Percentiles rank a stretch among this genome's conserved stretches.
These are phyloP conservation scores for Diaperis boleti DNA, from an alignment of 2,888 invertebrate species.

Conservation along the genomic window DNA sequence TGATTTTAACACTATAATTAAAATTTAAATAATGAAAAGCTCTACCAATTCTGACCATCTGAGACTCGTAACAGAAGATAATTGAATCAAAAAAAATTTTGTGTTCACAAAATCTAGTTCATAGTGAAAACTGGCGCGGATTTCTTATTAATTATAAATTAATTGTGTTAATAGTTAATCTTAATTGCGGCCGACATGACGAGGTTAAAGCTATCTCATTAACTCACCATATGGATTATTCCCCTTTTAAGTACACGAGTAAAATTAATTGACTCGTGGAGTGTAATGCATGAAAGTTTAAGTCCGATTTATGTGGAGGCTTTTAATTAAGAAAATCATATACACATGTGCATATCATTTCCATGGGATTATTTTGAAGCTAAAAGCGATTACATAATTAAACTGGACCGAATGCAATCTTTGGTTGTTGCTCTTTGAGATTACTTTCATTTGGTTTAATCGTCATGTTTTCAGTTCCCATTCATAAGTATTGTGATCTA, in stretches of 20 bases:
- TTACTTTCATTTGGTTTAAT: conserved; percentile 23
- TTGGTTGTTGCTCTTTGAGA: conserved; percentile 24
- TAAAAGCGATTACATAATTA: conserved; percentile 10
- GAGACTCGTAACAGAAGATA: no score
- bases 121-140: conserved; percentile 29
- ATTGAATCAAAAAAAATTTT: no score
- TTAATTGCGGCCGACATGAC: conserved; percentile 10
- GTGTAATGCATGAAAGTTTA: conserved; percentile 11
- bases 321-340: conserved; percentile 7
- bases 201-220: conserved; percentile 11
- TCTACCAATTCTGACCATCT: no score
- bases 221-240: conserved; percentile 30
- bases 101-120: conserved; percentile 28
- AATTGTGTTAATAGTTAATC: conserved; percentile 2
- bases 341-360: conserved; percentile 12
- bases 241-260: not conserved
- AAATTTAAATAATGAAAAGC: no score
- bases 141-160: conserved; percentile 25
- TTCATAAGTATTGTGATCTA: conserved; percentile 10
- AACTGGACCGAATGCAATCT: conserved; percentile 3
- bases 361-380: no score
- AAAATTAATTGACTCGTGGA: conserved; percentile 9
- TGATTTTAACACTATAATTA: no score
- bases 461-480: no score
- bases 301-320: conserved; percentile 8